Evolutionary conservation across 1,140 invertebrate species (phyloP).

Genomic region (Zaprionus taronus): DNA sequence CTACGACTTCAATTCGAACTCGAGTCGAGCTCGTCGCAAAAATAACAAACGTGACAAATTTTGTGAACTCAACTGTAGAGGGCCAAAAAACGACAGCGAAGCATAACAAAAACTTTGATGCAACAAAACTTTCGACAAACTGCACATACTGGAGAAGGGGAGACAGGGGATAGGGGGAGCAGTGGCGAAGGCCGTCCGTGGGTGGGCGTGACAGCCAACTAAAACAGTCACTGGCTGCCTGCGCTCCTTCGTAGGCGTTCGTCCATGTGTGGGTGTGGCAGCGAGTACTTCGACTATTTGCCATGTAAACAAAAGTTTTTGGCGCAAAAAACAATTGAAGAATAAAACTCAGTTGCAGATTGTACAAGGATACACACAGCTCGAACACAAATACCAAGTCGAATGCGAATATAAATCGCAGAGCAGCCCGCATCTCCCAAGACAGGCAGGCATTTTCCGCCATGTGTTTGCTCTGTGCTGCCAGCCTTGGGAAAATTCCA

Average conservation of each 20-base stretch:
- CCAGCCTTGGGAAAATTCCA: slow-evolving; percentile 11
- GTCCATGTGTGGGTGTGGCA: slow-evolving; percentile 10
- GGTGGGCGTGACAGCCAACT: slow-evolving; percentile 21
- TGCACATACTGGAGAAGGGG: not conserved
- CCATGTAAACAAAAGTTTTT: slow-evolving; percentile 78
- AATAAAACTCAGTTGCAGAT: slow-evolving; percentile 58
- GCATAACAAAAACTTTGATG: slow-evolving; percentile 75
- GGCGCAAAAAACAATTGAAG: slow-evolving; percentile 79
- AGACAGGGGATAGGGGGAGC: not conserved
- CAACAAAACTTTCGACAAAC: slow-evolving; percentile 71
- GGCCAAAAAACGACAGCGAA: slow-evolving; percentile 55
- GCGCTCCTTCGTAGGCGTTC: slow-evolving; percentile 19
- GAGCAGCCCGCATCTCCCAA: slow-evolving; percentile 35
- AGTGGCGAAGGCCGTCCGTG: not conserved
- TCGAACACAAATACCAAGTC: slow-evolving; percentile 25
- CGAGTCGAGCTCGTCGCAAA: slow-evolving; percentile 56
- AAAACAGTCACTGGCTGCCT: slow-evolving; percentile 39
- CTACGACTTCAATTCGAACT: not conserved
- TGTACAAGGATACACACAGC: slow-evolving; percentile 41
- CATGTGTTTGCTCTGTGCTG: slow-evolving; percentile 1
- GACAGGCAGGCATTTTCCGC: too few relatives aligned
- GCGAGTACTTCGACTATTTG: slow-evolving; percentile 56
- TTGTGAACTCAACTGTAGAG: slow-evolving; percentile 80
- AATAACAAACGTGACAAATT: slow-evolving; percentile 84
- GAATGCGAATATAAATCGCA: slow-evolving; percentile 15